Evolutionary conservation across 2,113 vertebrate species (phyloP), one percentile per base, ranked within the genome.

Genomic region (Xiphorhynchus elegans): DNA sequence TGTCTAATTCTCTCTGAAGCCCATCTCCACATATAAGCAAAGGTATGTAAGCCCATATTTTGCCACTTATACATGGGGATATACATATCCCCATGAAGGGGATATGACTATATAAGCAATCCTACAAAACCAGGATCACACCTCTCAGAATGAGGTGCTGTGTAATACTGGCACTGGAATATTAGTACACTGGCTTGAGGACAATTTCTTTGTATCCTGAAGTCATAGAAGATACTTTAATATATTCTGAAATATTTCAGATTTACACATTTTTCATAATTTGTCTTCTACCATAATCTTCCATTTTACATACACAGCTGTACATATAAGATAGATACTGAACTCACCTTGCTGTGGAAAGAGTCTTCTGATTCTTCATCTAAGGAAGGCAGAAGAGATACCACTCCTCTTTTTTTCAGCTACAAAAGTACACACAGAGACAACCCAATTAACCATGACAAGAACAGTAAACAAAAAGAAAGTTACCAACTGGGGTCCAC

Each of bases 311-410:
- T 18, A 62, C 7, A 58, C 7, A 81, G 21, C 25, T 87, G 13
- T 46, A 31, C 25, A 47, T 21, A 1, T 8, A 76, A 91, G 50
- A 31, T 31, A 68, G 6, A 64, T 15, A 26, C 19, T 79, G 44
- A 93, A 95, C 94, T 97, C 94, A 98, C 98, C 85, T 96, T 97
- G 66, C 95, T 96, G 49, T 95, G 94, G 33, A 87, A 73, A 31
- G 2, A 90, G 18, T 98, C 98, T 87, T 98, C 98, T 9, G 55
- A 93, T 81, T 98, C 98, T 84, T 98, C 98, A 87, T 93, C 76
- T 40, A 98, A 84, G 11, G 97, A 98, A 62, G 98, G 98, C 1
- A 98, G 94, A 95, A 98, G 82, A 58, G 87, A 95, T 84, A 97
- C 11, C 74, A 98, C 73, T 78, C 96, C 95, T 83, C 75, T 94